phyloP scores from a whole-genome alignment of 2,797 vertebrate species.

The Nothura maculosa region DNA sequence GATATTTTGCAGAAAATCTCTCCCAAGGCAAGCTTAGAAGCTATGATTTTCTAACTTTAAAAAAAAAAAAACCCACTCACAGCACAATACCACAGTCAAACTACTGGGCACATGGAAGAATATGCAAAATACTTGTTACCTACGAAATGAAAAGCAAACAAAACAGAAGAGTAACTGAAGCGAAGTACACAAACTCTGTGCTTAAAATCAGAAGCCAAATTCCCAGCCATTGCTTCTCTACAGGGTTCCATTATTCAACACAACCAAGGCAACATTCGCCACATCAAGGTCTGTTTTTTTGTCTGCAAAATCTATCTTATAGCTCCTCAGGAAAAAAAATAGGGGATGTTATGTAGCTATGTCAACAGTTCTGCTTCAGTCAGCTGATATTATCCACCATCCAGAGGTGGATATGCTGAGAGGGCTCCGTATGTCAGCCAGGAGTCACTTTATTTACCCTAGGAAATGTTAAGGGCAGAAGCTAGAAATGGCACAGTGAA shows the following conservation, averaged over 20 bases:
- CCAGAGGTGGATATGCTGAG: neutral
- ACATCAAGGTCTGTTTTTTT: constrained; percentile 12
- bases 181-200: neutral
- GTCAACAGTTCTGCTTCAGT: neutral
- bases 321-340: neutral
- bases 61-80: neutral
- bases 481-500: neutral
- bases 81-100: neutral
- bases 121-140: neutral
- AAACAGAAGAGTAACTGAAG: neutral
- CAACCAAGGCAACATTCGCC: neutral
- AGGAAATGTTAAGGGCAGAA: neutral
- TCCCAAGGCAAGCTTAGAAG: neutral
- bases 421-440: neutral
- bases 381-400: neutral
- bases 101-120: neutral
- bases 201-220: neutral
- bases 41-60: neutral
- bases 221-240: neutral
- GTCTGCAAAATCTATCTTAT: neutral
- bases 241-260: neutral
- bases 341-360: neutral
- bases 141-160: neutral
- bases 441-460: neutral
- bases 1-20: neutral